phyloP scores from a whole-genome alignment of 2,888 invertebrate genomes.

The Mesoligia furuncula region DNA sequence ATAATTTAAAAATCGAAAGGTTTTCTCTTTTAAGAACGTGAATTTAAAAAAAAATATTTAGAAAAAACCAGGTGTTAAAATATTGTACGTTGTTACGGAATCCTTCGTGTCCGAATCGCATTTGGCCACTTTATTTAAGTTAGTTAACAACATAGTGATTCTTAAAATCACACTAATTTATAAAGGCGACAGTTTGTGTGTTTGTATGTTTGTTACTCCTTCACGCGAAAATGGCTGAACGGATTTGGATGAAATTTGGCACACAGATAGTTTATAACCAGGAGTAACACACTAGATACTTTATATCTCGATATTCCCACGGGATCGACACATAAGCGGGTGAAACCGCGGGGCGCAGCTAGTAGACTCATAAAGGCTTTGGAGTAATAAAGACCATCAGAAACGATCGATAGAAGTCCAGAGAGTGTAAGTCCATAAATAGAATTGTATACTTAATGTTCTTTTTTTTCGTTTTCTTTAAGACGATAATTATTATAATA shows the following conservation, averaged over 20 bases:
- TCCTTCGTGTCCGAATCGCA: background rate
- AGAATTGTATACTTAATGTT: background rate
- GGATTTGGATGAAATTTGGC: no score
- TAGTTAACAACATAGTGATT: background rate
- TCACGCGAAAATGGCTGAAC: no score
- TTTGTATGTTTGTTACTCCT: no score
- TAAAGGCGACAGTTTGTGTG: no score
- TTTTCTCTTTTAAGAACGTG: background rate
- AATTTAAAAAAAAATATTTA: background rate
- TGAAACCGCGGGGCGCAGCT: no score
- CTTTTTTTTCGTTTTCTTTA: background rate
- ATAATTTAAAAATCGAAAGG: background rate
- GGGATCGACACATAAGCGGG: no score
- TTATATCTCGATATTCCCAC: no score
- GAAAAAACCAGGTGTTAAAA: background rate
- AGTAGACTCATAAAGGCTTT: background rate
- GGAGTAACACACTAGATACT: no score
- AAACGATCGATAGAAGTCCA: background rate
- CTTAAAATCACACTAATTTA: no score
- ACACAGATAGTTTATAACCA: no score
- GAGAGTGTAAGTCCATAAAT: background rate
- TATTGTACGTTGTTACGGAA: background rate
- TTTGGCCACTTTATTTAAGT: background rate
- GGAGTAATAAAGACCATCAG: no score
- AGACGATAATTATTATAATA: background rate